Evolutionary conservation across 2,797 vertebrate genomes (phyloP), one percentile per base, ranked within the genome.

Genomic region (Enteromius fasciolatus): DNA sequence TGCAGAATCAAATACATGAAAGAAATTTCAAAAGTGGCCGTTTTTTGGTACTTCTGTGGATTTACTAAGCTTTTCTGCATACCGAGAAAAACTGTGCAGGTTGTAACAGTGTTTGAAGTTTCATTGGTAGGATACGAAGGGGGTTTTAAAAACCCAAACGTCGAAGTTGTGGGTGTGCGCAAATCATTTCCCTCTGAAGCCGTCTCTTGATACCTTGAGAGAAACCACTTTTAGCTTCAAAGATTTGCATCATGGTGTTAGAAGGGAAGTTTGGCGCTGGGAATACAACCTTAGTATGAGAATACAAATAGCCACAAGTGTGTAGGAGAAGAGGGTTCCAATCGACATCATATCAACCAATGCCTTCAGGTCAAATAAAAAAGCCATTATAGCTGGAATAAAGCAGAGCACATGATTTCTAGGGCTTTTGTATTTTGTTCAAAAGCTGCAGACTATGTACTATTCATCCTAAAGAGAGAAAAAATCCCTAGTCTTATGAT

Each of bases 261-360:
- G 12, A 61, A 46, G 41, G n/a, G 6, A 33, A 59, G 18, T 48
- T 15, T 46, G 28, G 20, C 57, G 68, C 66, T 75, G 63, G 44
- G 66, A 73, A 83, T 64, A 86, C 80, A 59, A 97, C 96, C 97
- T 96, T 76, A 97, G 94, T 84, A 97, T 94, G 80, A 98, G 92
- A 86, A 97, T 95, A 85, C 96, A 97, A 87, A 93, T 88, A 75
- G 96, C 96, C 82, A 97, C 96, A 7, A 97, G 93, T 0, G 95
- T 96, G 92, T 97, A 98, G 61, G 96, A 95, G 89, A 97, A 94
- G 73, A 97, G 91, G 0, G 95, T 97, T 76, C 95, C 94, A 0
- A 97, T 95, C 77, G 96, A 97, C 95, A 97, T 96, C 90, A 95
- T 93, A 67, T 97, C 95, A 84, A 97, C 94, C 86, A 97, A 88